phyloP scores from a whole-genome alignment of 2,888 invertebrate genomes.

The Rhopalosiphum nymphaeae region DNA sequence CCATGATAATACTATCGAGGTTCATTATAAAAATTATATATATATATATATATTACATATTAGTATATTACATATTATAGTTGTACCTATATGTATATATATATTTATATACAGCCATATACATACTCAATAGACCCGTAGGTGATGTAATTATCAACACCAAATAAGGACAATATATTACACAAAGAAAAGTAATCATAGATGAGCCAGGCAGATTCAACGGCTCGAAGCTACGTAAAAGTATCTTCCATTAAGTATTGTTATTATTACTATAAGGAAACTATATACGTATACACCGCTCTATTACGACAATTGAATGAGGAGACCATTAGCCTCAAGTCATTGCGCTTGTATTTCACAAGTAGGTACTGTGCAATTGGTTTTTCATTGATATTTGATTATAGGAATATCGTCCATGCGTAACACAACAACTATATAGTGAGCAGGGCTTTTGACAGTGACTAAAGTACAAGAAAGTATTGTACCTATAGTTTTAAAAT shows the following conservation, averaged over 20 bases:
- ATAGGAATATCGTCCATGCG: slow-evolving; percentile 29
- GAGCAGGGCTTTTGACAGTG: neutral
- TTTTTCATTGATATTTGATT: slow-evolving; percentile 42
- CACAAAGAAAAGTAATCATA: slow-evolving; percentile 57
- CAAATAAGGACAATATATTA: slow-evolving; percentile 52
- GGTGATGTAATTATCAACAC: slow-evolving; percentile 61
- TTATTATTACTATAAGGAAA: slow-evolving; percentile 24
- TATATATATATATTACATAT: neutral
- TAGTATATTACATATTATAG: neutral
- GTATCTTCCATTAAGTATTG: slow-evolving; percentile 59
- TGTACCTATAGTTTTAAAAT: slow-evolving; percentile 3
- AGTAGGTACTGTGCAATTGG: slow-evolving; percentile 27
- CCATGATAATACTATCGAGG: slow-evolving; percentile 11
- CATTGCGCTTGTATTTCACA: slow-evolving; percentile 42
- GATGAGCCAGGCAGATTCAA: slow-evolving; percentile 55
- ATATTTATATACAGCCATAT: neutral
- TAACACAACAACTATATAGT: neutral
- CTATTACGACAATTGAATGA: slow-evolving; percentile 49
- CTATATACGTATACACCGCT: neutral
- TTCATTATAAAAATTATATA: slow-evolving; percentile 11
- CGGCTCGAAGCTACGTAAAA: slow-evolving; percentile 50
- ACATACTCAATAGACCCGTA: slow-evolving; percentile 24
- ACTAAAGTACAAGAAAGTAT: neutral
- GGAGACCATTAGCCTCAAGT: slow-evolving; percentile 48
- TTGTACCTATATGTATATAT: neutral